Base-by-base conservation (phyloP, 2,888 invertebrate genomes). In the Aspidapion aeneum region DNA sequence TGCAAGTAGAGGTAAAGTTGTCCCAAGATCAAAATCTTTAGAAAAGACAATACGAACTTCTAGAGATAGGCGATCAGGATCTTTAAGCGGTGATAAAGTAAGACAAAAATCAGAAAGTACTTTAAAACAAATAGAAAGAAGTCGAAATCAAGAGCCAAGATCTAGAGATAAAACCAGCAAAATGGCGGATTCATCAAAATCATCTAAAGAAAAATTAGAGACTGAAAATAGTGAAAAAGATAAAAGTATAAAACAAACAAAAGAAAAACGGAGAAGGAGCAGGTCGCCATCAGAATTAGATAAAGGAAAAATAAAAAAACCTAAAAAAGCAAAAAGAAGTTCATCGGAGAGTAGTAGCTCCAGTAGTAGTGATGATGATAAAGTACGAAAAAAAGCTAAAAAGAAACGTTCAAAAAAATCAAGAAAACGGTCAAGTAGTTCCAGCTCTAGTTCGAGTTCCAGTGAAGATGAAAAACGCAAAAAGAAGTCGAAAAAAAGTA, bases 401-500 rank as follows among this genome's bases (percentile, higher is more conserved):
- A 66, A 21, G 69, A 58, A 35, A 35, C 3, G 12, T 3, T 22
- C 22, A 35, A 66, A 35, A 35, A 35, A 35, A 12, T 22, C 22
- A 35, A 66, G 55, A n/a, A 64, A 60, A 21, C 18, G 19, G 21
- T 35, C 20, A 17, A 55, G 48, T 17, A 59, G 21, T 55, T 63
- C 65, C 1, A 65, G 63, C 56, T 60, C 59, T 2, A 62, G 60
- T 35, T 35, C 60, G 57, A 74, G 63, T 71, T 73, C 66, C 67
- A 74, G 59, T 73, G 72, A 56, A 72, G 73, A 63, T 62, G 64
- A 16, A 71, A 71, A 52, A 61, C 64, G 56, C 64, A 66, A 66
- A 61, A 66, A 63, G 17, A 67, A 63, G 51, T 60, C 58, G 2
- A 62, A 58, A 19, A 63, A 54, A 54, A 52, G 55, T 51, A 60